phyloP scores from a whole-genome alignment of 2,113 vertebrate genomes.

The Castor canadensis region DNA sequence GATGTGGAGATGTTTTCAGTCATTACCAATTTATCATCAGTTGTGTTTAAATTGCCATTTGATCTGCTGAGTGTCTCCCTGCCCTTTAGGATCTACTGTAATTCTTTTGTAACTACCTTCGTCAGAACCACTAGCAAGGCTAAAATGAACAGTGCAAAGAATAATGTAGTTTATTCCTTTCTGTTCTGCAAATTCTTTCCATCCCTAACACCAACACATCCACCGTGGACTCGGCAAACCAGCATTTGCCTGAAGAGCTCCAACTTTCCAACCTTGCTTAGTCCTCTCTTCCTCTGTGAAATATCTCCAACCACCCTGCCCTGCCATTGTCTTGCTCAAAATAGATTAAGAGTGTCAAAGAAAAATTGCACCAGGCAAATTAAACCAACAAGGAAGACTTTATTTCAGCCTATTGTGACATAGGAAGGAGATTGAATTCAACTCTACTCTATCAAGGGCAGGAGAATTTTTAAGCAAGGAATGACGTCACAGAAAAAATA shows the following conservation, averaged over 20 bases:
- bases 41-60: no score
- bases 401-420: neutral
- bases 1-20: no score
- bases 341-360: neutral
- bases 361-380: neutral
- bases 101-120: slow-evolving; percentile 24
- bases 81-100: no score
- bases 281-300: neutral
- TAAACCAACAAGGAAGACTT: neutral
- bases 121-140: neutral
- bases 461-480: neutral
- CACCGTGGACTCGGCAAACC: neutral
- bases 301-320: neutral
- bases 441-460: neutral
- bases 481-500: neutral
- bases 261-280: neutral
- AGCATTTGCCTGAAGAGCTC: neutral
- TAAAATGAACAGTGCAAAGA: neutral
- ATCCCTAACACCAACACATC: neutral
- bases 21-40: no score
- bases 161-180: neutral
- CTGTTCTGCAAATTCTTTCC: neutral
- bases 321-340: neutral
- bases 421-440: neutral
- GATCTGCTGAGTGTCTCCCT: no score